Base-by-base conservation (phyloP, 1,140 invertebrate species). In the Megalopta genalis region DNA sequence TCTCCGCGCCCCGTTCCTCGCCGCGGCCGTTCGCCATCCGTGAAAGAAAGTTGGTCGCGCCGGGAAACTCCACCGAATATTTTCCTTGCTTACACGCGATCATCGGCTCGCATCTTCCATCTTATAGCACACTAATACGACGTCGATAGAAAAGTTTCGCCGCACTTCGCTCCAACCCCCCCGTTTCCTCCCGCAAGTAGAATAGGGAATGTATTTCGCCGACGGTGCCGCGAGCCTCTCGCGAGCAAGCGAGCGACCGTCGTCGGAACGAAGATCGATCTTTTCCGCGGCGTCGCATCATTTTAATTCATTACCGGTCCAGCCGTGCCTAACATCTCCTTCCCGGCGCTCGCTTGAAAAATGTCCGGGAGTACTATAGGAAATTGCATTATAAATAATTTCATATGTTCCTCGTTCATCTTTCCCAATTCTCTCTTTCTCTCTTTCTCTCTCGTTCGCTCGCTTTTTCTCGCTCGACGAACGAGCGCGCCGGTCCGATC, bases 61-160 rank as follows among this genome's bases (percentile, higher is more conserved):
- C 72, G 25, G 25, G 68, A 82, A 88, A 89, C 86, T 89, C 84
- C 49, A 73, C 83, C 87, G 90, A 89, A 91, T 90, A 90, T 91
- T 91, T 91, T 88, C 75, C 86, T 80, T 77, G 81, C 85, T 77
- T 85, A 79, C 81, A 75, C 66, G 78, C 85, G 88, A 91, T 91
- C 87, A 89, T 89, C 88, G 80, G 23, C 77, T 87, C 86, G 68
- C 76, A 42, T 75, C 71, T 73, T 67, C 81, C 82, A 46, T 86
- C 78, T 74, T 75, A 66, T 75, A 69, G 81, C 84, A 25, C 75
- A 64, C 85, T 89, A 87, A 89, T 89, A 86, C 82, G 79, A 83
- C 68, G 72, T 63, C 59, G 78, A 85, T 86, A 67, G 79, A 83
- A 88, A 91, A 91, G 77, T 90, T 90, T 82, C 60, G 14, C 83